These are phyloP conservation scores for Planococcus citri DNA, from an alignment of 1,140 invertebrate genomes.

Conservation along the genomic window DNA sequence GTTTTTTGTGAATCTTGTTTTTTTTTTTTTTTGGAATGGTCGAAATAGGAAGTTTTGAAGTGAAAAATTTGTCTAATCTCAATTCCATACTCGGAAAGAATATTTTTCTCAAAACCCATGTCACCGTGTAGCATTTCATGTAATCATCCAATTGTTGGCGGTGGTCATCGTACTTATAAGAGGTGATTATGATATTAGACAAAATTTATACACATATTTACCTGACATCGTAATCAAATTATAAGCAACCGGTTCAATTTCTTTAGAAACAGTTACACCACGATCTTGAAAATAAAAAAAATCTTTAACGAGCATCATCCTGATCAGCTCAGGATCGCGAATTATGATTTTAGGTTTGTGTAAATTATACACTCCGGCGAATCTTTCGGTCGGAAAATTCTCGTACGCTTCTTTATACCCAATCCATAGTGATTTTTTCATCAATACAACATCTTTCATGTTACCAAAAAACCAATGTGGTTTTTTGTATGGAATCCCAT, in stretches of 20 bases:
- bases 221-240: not conserved
- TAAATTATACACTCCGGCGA: not conserved
- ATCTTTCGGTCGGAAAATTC: not conserved
- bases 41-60: no score
- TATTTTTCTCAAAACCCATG: no score
- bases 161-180: no score
- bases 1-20: no score
- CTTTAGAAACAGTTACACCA: not conserved
- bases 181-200: no score
- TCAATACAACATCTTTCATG: not conserved
- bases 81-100: no score
- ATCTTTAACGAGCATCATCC: constrained; percentile 41
- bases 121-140: no score
- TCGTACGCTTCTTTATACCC: not conserved
- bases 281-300: constrained; percentile 44
- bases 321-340: constrained; percentile 41
- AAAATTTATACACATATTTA: no score
- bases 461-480: not conserved
- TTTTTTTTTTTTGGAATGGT: no score
- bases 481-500: not conserved
- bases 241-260: not conserved
- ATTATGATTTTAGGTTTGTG: constrained; percentile 33
- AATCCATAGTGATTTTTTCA: not conserved
- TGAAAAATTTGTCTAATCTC: no score
- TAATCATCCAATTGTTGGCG: no score